A percentile compares a stretch with the other conserved stretches of the same genome.
phyloP scores from a whole-genome alignment of 1,140 invertebrate genomes.

The Propsilocerus akamusi region DNA sequence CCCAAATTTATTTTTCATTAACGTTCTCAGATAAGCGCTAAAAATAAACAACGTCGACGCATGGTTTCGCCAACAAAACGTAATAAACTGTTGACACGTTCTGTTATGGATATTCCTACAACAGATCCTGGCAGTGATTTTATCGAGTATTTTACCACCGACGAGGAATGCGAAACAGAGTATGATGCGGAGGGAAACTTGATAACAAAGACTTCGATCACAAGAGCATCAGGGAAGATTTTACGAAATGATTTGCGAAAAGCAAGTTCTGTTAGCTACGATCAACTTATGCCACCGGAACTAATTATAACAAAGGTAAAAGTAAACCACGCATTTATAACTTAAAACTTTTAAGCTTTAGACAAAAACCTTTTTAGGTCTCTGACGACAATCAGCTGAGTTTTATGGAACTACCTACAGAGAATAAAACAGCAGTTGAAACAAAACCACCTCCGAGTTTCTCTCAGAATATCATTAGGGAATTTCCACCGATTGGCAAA shows the following conservation, averaged over 20 bases:
- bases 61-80: neutral
- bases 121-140: slow-evolving; percentile 34
- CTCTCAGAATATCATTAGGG: neutral
- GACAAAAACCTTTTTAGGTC: neutral
- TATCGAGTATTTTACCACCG: slow-evolving; percentile 26
- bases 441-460: neutral
- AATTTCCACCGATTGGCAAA: slow-evolving; percentile 10
- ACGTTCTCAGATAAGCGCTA: neutral
- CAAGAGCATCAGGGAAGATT: neutral
- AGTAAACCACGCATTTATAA: too few relatives aligned
- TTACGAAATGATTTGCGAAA: neutral
- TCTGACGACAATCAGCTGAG: neutral
- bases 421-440: neutral
- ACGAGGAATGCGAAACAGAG: slow-evolving; percentile 23
- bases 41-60: neutral
- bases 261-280: neutral
- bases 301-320: slow-evolving; percentile 16
- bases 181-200: neutral
- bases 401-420: neutral
- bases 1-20: neutral
- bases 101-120: slow-evolving; percentile 28
- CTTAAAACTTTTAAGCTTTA: neutral
- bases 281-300: slow-evolving; percentile 18
- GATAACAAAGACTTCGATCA: neutral
- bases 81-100: slow-evolving; percentile 14